phyloP scores from a whole-genome alignment of 2,797 vertebrate species.

The Hydrocynus forskahlii region DNA sequence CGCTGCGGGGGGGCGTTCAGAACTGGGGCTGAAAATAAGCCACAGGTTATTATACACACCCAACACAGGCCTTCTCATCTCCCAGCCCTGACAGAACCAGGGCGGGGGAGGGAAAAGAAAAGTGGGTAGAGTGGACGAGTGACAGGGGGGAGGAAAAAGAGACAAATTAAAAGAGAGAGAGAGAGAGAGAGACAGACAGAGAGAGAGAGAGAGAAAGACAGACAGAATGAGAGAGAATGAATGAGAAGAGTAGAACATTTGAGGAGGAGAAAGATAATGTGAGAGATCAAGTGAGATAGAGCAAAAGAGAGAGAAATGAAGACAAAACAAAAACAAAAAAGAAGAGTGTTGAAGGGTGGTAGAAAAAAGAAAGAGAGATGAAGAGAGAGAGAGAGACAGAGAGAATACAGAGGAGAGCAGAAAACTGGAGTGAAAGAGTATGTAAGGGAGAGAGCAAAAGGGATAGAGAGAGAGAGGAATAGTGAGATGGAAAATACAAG shows the following conservation, averaged over 20 bases:
- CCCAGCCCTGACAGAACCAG: neutral
- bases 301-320: too few species aligned
- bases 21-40: neutral
- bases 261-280: too few species aligned
- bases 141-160: neutral
- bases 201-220: neutral
- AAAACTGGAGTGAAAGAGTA: too few species aligned
- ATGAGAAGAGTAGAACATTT: too few species aligned
- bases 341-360: too few species aligned
- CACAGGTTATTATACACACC: neutral
- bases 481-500: conserved; percentile 22
- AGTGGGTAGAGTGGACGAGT: neutral
- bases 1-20: neutral
- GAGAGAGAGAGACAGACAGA: neutral
- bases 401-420: too few species aligned
- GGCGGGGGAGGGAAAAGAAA: neutral
- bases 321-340: too few species aligned
- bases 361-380: too few species aligned
- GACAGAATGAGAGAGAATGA: conserved; percentile 1
- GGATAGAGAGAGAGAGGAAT: neutral
- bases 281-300: too few species aligned
- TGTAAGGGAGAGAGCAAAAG: too few species aligned
- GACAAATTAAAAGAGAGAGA: neutral
- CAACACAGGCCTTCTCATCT: conserved; percentile 26
- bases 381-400: too few species aligned